Conservation (phyloP, 1,140 invertebrate species). For the Listronotus oregonensis region DNA sequence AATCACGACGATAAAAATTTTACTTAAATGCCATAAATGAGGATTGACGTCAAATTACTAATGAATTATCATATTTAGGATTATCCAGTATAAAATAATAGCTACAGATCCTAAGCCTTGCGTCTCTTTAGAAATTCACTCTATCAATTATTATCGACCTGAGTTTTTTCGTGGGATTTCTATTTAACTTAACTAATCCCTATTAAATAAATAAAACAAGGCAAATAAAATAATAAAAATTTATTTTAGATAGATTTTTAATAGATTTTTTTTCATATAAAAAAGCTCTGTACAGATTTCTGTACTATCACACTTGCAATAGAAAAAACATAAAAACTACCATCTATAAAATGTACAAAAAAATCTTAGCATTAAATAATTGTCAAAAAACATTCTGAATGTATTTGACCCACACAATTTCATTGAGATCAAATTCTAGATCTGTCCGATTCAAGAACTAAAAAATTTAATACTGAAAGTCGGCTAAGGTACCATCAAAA, state of each 20-base stretch:
- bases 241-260: slow-evolving; percentile 27
- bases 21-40: too few species aligned
- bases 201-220: slow-evolving; percentile 3
- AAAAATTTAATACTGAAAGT: slow-evolving; percentile 25
- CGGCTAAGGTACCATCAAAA: background rate
- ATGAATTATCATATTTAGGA: too few species aligned
- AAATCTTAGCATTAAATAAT: slow-evolving; percentile 26
- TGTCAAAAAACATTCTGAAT: slow-evolving; percentile 17
- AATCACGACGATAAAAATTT: too few species aligned
- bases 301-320: slow-evolving; percentile 35
- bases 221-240: slow-evolving; percentile 17
- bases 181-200: too few species aligned
- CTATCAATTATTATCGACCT: too few species aligned
- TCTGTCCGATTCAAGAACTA: slow-evolving; percentile 6
- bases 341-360: slow-evolving; percentile 34
- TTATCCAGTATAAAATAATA: too few species aligned
- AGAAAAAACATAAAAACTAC: slow-evolving; percentile 26
- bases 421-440: slow-evolving; percentile 25
- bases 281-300: slow-evolving; percentile 34
- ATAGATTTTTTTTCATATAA: slow-evolving; percentile 28
- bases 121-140: too few species aligned
- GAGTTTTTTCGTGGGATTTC: too few species aligned
- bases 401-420: slow-evolving; percentile 15
- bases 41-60: too few species aligned
- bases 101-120: too few species aligned